Conservation (phyloP, 2,888 invertebrate species). For the Drosophila subquinaria region DNA sequence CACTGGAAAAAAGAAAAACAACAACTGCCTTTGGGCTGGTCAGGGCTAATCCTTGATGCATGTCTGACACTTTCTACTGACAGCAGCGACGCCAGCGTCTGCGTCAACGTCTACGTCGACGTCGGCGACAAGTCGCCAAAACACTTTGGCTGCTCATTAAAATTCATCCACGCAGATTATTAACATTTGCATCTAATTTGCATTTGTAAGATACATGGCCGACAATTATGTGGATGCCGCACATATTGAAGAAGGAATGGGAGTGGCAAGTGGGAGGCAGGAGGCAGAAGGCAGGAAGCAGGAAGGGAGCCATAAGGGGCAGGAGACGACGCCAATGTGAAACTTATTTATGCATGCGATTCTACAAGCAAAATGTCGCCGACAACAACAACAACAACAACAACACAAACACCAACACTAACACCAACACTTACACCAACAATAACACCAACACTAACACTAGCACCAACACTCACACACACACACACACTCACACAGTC, state of each 20-base stretch:
- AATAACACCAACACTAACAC: constrained; percentile 24
- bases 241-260: constrained; percentile 55
- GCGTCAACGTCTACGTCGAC: constrained; percentile 4
- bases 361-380: constrained; percentile 69
- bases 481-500: constrained; percentile 17
- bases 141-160: constrained; percentile 77
- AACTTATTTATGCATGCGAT: constrained; percentile 80
- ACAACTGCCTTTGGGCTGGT: constrained; percentile 46
- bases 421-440: constrained; percentile 22
- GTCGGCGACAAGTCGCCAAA: constrained; percentile 65
- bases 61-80: constrained; percentile 62
- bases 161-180: constrained; percentile 81
- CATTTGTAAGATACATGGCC: constrained; percentile 82
- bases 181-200: constrained; percentile 81
- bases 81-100: constrained; percentile 6
- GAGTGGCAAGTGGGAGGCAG: background rate
- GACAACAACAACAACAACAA: constrained; percentile 45
- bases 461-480: background rate
- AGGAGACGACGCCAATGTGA: constrained; percentile 37
- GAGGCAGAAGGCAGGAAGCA: constrained; percentile 6
- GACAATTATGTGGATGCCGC: constrained; percentile 77
- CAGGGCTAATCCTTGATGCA: constrained; percentile 71
- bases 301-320: constrained; percentile 18
- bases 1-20: constrained; percentile 43
- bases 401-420: constrained; percentile 24